Base-by-base conservation (phyloP, 2,888 invertebrate species). In the Plebejus melissa region DNA sequence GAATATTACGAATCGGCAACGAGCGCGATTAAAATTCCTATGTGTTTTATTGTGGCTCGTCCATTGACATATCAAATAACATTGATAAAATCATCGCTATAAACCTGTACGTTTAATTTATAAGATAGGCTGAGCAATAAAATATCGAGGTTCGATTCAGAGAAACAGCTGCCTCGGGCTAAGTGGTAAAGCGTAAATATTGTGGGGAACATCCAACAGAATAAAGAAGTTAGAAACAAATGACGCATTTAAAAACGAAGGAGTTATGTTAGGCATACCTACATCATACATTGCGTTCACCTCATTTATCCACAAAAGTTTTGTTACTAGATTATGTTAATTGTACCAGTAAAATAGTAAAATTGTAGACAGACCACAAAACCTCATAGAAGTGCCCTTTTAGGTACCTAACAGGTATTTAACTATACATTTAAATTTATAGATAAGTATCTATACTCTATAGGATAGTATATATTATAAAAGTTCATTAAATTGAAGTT, bases 1-100 rank as follows among this genome's bases (percentile, higher is more conserved):
- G 46, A 83, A 74, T 75, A 76, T 46, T 74, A 5, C 32, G 70
- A 74, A 74, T 75, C 72, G 72, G 28, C 72, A 72, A 72, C 77
- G 76, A 77, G 77, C 78, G 77, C 77, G 77, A 77, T 78, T 76
- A 77, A 79, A 80, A 78, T 78, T 78, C 76, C 76, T 79, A 79
- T 77, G 77, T 77, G 78, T 72, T 77, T 79, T 77, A 77, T 76
- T 71, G 76, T 75, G 58, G 76, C 75, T 76, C 75, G 76, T 78
- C 76, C 76, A 76, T 78, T 76, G 75, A 75, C 76, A 76, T 77
- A 78, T 79, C 79, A 77, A 77, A 76, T 77, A 77, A 76, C 76
- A 60, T 38, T 79, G 71, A 54, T 72, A 77, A 77, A 77, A 77
- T 79, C 75, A 77, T 77, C 76, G 71, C 78, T 76, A 77, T 79